phyloP scores from a whole-genome alignment of 1,140 invertebrate species.

The Portunus trituberculatus region DNA sequence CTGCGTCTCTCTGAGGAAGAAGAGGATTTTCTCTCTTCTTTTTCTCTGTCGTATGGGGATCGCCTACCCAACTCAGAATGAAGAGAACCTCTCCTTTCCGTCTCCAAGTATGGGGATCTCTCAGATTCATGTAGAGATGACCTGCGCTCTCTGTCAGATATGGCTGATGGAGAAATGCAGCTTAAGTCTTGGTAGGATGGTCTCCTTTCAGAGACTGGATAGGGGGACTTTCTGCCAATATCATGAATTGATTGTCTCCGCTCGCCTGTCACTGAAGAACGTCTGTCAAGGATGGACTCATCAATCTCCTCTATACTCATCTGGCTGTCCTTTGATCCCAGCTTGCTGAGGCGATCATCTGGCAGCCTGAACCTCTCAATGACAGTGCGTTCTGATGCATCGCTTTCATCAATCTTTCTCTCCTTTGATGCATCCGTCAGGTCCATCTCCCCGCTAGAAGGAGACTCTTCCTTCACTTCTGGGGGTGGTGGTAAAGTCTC shows the following conservation, averaged over 20 bases:
- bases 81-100: constrained; percentile 70
- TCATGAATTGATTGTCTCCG: constrained; percentile 72
- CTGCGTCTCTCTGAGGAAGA: constrained; percentile 71
- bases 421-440: constrained; percentile 69
- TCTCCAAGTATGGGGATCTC: constrained; percentile 71
- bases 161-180: constrained; percentile 56
- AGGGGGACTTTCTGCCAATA: constrained; percentile 72
- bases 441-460: constrained; percentile 77
- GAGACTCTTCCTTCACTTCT: constrained; percentile 76
- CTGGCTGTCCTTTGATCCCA: constrained; percentile 77
- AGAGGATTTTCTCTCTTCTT: constrained; percentile 71
- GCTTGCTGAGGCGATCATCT: constrained; percentile 75
- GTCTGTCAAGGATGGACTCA: constrained; percentile 73
- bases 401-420: constrained; percentile 76
- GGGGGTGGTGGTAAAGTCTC: constrained; percentile 73
- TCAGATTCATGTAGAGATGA: constrained; percentile 75
- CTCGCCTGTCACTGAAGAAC: constrained; percentile 66
- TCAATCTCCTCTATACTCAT: constrained; percentile 77
- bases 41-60: constrained; percentile 74
- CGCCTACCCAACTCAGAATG: constrained; percentile 71
- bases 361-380: constrained; percentile 75
- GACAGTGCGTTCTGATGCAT: constrained; percentile 76
- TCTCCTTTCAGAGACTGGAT: constrained; percentile 57
- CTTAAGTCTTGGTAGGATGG: constrained; percentile 47
- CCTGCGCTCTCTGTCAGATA: constrained; percentile 68